These are phyloP conservation scores for Babyrousa celebensis DNA, from an alignment of 2,797 vertebrate genomes.

Conservation along the genomic window DNA sequence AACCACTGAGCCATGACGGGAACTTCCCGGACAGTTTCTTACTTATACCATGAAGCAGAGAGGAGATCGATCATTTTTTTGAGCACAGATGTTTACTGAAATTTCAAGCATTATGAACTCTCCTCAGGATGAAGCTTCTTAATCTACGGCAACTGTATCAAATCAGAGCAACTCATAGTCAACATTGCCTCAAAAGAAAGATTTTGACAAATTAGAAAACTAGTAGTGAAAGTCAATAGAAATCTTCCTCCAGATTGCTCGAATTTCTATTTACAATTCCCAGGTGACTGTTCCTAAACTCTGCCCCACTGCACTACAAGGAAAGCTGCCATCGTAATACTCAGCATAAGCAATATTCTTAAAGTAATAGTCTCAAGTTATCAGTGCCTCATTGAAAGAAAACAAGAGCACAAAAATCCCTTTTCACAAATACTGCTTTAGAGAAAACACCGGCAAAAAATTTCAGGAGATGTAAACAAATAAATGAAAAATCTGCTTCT, in stretches of 20 bases:
- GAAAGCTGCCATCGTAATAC: background rate
- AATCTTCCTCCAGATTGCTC: background rate
- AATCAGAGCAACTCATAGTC: background rate
- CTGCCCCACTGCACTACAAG: background rate
- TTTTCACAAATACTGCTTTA: background rate
- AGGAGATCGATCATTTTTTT: background rate
- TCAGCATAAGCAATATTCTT: constrained; percentile 56
- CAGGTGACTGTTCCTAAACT: constrained; percentile 25
- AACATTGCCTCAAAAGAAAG: background rate
- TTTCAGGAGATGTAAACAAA: constrained; percentile 27
- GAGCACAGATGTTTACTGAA: constrained; percentile 43
- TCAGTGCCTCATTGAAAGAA: background rate
- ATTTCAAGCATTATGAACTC: constrained; percentile 67
- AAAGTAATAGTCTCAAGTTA: constrained; percentile 43
- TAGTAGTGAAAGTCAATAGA: background rate
- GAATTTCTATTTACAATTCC: background rate
- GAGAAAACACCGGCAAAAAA: background rate
- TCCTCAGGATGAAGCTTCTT: background rate
- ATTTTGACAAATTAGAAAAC: constrained; percentile 39
- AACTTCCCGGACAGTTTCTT: background rate
- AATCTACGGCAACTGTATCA: rapidly evolving
- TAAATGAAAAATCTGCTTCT: background rate
- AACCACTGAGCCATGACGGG: no score
- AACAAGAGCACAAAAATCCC: constrained; percentile 6
- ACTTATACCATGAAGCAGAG: background rate